These are phyloP conservation scores for Dicyrtomina minuta DNA, from an alignment of 2,888 invertebrate genomes.

Conservation along the genomic window DNA sequence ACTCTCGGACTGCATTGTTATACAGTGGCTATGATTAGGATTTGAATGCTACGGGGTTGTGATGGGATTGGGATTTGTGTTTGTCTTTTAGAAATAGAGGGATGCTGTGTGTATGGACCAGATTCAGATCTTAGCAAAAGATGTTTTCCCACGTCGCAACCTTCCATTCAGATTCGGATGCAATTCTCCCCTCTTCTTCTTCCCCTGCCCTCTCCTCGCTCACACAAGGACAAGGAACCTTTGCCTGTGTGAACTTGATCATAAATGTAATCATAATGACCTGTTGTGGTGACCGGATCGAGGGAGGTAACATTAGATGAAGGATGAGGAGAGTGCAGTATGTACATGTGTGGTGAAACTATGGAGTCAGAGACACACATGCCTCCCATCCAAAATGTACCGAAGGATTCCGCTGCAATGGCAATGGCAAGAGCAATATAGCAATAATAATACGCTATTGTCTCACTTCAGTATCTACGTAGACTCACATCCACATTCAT, in stretches of 20 bases:
- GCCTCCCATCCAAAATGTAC: neutral
- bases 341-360: too few species aligned
- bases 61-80: slow-evolving; percentile 7
- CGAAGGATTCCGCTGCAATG: too few species aligned
- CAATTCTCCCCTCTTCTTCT: neutral
- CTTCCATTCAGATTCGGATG: neutral
- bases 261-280: slow-evolving; percentile 36
- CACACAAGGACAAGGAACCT: too few species aligned
- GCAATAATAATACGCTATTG: too few species aligned
- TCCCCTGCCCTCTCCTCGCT: slow-evolving; percentile 11
- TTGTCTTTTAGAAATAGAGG: neutral
- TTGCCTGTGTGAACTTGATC: slow-evolving; percentile 33
- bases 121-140: slow-evolving; percentile 39
- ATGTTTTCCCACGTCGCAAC: slow-evolving; percentile 51
- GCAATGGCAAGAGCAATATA: too few species aligned
- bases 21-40: neutral
- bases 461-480: too few species aligned
- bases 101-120: slow-evolving; percentile 33
- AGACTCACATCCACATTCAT: too few species aligned
- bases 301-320: slow-evolving; percentile 28
- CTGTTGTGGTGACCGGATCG: slow-evolving; percentile 38
- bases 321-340: too few species aligned
- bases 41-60: too few species aligned
- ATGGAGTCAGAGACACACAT: too few species aligned
- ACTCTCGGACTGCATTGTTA: too few species aligned